Evolutionary conservation across 2,797 vertebrate species (phyloP).

Genomic region (Sarcoramphus papa): DNA sequence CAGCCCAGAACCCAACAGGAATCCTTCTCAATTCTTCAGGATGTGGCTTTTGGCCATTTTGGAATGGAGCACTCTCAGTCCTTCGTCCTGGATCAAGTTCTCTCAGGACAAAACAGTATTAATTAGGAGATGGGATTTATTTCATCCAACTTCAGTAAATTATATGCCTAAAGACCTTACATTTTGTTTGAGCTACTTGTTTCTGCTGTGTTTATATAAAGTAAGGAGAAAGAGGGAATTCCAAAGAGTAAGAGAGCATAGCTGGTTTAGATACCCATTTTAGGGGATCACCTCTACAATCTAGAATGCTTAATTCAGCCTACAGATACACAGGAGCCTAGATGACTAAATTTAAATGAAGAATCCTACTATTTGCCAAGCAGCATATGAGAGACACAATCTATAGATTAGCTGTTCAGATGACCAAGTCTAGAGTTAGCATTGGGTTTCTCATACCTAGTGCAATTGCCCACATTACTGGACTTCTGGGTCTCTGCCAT

Average conservation of each 20-base stretch:
- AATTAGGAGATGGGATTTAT: background rate
- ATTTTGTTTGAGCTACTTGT: background rate
- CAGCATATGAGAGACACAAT: background rate
- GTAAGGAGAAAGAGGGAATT: background rate
- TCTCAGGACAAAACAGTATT: background rate
- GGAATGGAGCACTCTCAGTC: background rate
- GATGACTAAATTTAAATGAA: background rate
- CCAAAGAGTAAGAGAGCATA: background rate
- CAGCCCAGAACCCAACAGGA: background rate
- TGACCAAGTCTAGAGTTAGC: background rate
- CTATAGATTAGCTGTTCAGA: background rate
- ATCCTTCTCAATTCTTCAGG: background rate
- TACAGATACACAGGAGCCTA: background rate
- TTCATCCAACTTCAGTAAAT: background rate
- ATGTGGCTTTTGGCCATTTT: background rate
- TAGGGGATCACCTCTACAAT: background rate
- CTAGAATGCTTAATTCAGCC: background rate
- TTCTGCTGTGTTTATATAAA: background rate
- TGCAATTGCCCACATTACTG: background rate
- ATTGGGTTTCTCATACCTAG: background rate
- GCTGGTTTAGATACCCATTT: background rate
- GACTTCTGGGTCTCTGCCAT: background rate
- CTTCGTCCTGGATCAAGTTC: background rate
- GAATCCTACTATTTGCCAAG: background rate
- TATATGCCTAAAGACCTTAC: background rate